Conservation (phyloP, 30 jellyfish, hydroid and myxozoan genomes). For the Hydractinia symbiolongicarpus region DNA sequence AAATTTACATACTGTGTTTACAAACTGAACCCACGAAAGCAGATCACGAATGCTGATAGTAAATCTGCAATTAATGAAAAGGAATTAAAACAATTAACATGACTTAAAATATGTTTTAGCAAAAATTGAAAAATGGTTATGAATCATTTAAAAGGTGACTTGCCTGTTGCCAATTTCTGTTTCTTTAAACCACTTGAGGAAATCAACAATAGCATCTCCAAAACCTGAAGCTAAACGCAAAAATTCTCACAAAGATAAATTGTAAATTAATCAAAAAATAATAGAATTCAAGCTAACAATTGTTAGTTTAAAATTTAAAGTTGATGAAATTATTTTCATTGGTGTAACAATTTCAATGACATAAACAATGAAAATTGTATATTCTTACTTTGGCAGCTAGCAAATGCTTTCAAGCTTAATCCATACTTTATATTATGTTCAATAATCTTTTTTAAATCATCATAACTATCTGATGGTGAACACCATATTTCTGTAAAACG, state of each 20-base stretch:
- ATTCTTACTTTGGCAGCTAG: neutral
- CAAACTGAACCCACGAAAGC: slow-evolving; percentile 71
- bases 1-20: slow-evolving; percentile 39
- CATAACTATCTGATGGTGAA: slow-evolving; percentile 65
- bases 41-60: slow-evolving; percentile 71
- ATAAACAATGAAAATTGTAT: neutral
- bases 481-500: slow-evolving; percentile 99
- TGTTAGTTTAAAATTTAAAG: too few relatives aligned
- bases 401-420: neutral
- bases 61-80: slow-evolving; percentile 21
- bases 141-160: neutral
- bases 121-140: neutral
- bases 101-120: neutral
- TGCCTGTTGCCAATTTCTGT: slow-evolving; percentile 74
- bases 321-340: neutral
- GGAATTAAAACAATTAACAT: slow-evolving; percentile 3
- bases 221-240: slow-evolving; percentile 39
- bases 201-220: slow-evolving; percentile 59
- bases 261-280: too few relatives aligned
- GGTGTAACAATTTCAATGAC: neutral
- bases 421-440: slow-evolving; percentile 59
- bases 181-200: slow-evolving; percentile 57
- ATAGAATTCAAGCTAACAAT: too few relatives aligned
- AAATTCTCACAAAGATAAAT: neutral
- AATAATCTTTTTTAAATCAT: slow-evolving; percentile 55